Evolutionary conservation across 2,113 vertebrate species (phyloP).

Genomic region (Bombycilla garrulus): DNA sequence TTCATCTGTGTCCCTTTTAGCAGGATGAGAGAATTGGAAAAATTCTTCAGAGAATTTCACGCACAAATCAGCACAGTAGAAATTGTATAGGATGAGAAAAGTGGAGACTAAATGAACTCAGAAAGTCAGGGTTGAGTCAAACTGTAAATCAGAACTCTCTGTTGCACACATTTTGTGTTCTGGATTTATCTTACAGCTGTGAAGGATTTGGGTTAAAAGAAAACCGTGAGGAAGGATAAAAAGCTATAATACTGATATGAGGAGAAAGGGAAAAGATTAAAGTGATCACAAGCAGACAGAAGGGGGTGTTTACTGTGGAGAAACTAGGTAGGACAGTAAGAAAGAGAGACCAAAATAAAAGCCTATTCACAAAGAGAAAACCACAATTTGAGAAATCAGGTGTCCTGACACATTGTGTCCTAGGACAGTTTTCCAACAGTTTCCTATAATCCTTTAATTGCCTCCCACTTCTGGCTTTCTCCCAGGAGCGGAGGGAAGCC

Average conservation of each 20-base stretch:
- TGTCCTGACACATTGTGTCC: neutral
- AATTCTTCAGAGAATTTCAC: neutral
- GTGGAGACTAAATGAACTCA: neutral
- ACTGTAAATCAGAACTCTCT: accelerated
- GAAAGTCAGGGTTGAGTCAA: neutral
- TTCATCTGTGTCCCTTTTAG: neutral
- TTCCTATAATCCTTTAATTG: neutral
- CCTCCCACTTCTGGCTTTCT: neutral
- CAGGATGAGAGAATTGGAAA: neutral
- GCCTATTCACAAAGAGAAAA: neutral
- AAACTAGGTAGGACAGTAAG: neutral
- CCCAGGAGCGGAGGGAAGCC: neutral
- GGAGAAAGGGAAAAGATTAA: neutral
- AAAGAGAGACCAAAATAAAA: neutral
- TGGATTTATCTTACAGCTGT: neutral
- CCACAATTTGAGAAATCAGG: neutral
- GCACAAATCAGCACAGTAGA: neutral
- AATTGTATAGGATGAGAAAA: neutral
- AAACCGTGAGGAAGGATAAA: neutral
- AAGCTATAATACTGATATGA: neutral
- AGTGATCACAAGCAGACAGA: neutral
- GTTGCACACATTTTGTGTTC: neutral
- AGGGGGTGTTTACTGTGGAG: neutral
- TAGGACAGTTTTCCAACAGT: neutral
- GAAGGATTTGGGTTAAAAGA: neutral